Evolutionary conservation across 2,888 invertebrate genomes (phyloP).

Genomic region (Kuschelorhynchus macadamiae): DNA sequence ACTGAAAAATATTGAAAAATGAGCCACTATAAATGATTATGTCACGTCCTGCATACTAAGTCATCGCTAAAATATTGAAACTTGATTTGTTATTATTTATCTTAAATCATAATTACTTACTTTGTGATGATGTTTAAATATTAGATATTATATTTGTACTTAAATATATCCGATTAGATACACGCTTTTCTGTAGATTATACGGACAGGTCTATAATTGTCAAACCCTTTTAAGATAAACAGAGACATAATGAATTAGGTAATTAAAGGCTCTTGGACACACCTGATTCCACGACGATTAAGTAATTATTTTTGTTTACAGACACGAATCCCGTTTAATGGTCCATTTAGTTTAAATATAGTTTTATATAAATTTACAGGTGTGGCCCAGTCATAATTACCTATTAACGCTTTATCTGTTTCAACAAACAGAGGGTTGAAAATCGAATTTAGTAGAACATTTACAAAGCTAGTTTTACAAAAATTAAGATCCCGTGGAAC

Average conservation of each 20-base stretch:
- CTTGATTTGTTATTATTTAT: too few relatives aligned
- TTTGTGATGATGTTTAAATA: too few relatives aligned
- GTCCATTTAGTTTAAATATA: background rate
- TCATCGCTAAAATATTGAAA: too few relatives aligned
- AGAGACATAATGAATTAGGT: background rate
- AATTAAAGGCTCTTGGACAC: slow-evolving; percentile 5
- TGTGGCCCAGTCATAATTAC: too few relatives aligned
- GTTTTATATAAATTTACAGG: background rate
- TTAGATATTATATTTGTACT: too few relatives aligned
- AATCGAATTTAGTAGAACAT: background rate
- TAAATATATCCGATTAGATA: too few relatives aligned
- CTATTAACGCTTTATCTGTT: background rate
- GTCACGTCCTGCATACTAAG: too few relatives aligned
- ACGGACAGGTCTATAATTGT: background rate
- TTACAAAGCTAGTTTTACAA: too few relatives aligned
- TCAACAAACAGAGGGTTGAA: background rate
- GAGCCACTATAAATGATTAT: too few relatives aligned
- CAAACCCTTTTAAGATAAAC: slow-evolving; percentile 5
- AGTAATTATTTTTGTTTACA: slow-evolving; percentile 37
- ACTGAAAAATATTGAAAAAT: too few relatives aligned
- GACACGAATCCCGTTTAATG: background rate
- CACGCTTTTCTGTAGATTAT: background rate
- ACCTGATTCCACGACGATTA: slow-evolving; percentile 31
- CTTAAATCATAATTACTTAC: too few relatives aligned
- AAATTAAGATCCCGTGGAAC: too few relatives aligned